A percentile compares a stretch with the other conserved stretches of the same genome.
phyloP scores from a whole-genome alignment of 2,113 vertebrate genomes.

The Malurus melanocephalus region DNA sequence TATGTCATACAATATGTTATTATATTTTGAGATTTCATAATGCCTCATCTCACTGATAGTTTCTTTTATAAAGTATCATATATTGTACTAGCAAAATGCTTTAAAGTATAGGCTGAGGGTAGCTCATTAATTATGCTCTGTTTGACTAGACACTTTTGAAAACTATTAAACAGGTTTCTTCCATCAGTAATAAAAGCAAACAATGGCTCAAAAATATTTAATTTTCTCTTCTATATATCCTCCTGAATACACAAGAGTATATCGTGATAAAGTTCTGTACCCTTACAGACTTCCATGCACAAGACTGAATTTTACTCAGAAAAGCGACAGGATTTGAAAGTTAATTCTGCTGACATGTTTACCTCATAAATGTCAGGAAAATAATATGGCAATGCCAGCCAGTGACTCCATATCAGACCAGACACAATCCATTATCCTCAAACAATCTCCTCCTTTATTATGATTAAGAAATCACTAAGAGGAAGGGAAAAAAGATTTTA shows the following conservation, averaged over 20 bases:
- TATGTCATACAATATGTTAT: not conserved
- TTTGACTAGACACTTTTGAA: not conserved
- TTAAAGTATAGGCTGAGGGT: not conserved
- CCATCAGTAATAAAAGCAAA: not conserved
- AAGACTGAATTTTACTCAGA: not conserved
- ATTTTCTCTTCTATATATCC: not conserved
- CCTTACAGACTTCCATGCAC: not conserved
- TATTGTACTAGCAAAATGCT: not conserved
- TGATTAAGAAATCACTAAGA: not conserved
- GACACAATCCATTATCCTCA: not conserved
- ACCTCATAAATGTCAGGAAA: not conserved
- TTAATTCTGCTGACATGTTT: not conserved
- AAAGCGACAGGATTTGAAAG: not conserved
- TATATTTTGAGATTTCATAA: not conserved
- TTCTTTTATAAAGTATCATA: not conserved
- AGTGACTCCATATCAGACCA: not conserved
- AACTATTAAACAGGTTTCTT: not conserved
- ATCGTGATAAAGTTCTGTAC: not conserved
- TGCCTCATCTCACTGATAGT: not conserved
- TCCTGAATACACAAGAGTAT: not conserved
- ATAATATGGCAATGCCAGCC: not conserved
- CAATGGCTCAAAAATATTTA: not conserved
- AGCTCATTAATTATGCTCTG: not conserved
- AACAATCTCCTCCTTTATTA: not conserved
- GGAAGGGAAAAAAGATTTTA: not conserved